Evolutionary conservation across 2,797 vertebrate genomes (phyloP), one percentile per base, ranked within the genome.

Genomic region (Gymnothorax javanicus): DNA sequence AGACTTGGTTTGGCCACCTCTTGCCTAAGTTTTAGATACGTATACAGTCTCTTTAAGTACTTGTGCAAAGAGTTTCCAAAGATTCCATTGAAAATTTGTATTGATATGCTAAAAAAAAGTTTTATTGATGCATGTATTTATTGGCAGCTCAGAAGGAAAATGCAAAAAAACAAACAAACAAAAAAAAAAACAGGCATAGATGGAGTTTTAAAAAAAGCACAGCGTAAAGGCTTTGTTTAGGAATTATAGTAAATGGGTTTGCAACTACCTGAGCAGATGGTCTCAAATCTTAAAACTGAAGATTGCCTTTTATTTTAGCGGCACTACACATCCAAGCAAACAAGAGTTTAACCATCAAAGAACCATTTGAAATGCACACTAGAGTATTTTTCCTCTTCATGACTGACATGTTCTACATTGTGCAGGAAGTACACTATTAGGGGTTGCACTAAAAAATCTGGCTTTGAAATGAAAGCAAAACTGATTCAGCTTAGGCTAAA

Each of bases 81-180:
- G 50, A 56, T 81, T 60, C 82, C 56, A 25, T 82, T n/a, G 12
- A 56, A 82, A 81, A 82, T 83, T 83, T 25, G 7, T 83, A 81
- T 52, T 52, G 50, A 79, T 43, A 23, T 7, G 7, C 54, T 33
- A 54, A 79, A 79, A 54, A 50, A 79, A 43, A 20, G 77, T 81
- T 81, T 81, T 81, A 81, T 81, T 81, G 73, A 77, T 50, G 52
- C 77, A 81, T 81, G 52, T 81, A 81, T 81, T 81, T 81, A 81
- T 59, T 62, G 82, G 25, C 82, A 60, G 82, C 82, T 83, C 11
- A 33, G 82, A 83, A 83, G 58, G 27, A 13, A 58, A 60, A 77
- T 6, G 43, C 43, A 13, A 20, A 67, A 27, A 15, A 27, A 12
- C 27, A 86, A 73, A 27, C n/a, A n/a, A n/a, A 60, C 15, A 60